Base-by-base conservation (phyloP, 2,888 invertebrate genomes). In the Silvanus unidentatus region DNA sequence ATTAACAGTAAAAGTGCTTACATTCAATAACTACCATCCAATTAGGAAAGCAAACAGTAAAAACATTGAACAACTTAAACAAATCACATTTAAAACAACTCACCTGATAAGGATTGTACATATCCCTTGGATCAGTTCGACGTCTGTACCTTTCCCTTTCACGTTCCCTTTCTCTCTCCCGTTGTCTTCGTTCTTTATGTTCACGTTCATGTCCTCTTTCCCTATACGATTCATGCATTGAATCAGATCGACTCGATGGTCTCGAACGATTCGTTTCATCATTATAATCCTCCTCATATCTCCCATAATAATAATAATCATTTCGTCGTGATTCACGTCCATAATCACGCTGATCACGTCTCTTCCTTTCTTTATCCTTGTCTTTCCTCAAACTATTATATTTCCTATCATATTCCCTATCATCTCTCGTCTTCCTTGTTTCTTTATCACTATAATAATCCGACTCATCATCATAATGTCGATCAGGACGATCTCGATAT, bases 361-460 rank as follows among this genome's bases (percentile, higher is more conserved):
- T 60, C 2, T 57, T 48, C n/a, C 72, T 60, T 58, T 66, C 65
- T 46, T 66, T 62, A 36, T 75, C 74, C 50, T 75, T 72, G 13
- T 70, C 67, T 44, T 65, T 66, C 36, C 63, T 50, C 40, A 70
- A 57, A 57, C 70, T 70, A 40, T 57, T 61, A 50, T 71, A 72
- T 45, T 70, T 69, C 42, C 65, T 54, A 36, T 70, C 69, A 43
- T 65, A 68, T 29, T 73, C 73, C 50, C 67, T 59, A 30, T 64
- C 64, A 28, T 66, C 63, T 62, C 65, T 29, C 39, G 77, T 73
- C 53, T 75, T 73, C 32, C 76, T 77, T 48, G 75, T 73, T 52
- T 82, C 81, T 47, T 78, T 75, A 65, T 84, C 84, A 58, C 83
- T 84, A 64, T 79, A 82, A 67, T 80, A 82, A 65, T 82, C 81